phyloP scores from a whole-genome alignment of 1,140 invertebrate genomes.

The Cyphomyrmex costatus region DNA sequence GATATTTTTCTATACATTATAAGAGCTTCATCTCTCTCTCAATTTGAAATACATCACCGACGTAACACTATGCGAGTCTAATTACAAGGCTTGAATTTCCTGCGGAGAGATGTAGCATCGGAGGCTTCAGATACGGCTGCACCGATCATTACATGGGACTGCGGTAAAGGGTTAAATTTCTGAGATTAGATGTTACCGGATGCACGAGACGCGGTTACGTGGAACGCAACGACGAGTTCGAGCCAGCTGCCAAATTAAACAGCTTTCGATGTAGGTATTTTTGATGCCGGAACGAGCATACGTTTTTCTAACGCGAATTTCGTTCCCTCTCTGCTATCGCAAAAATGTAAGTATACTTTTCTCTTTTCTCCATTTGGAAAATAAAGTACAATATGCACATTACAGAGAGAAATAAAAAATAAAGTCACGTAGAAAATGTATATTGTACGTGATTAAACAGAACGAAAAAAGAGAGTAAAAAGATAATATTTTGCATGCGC shows the following conservation, averaged over 20 bases:
- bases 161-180: constrained; percentile 59
- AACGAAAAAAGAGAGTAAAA: neutral
- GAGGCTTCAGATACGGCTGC: constrained; percentile 22
- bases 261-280: neutral
- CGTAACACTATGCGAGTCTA: constrained; percentile 43
- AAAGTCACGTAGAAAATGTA: constrained; percentile 18
- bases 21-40: neutral
- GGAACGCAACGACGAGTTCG: constrained; percentile 33
- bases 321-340: neutral
- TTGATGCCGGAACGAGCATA: neutral
- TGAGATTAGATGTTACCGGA: constrained; percentile 47
- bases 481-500: constrained; percentile 36
- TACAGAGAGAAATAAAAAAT: constrained; percentile 8
- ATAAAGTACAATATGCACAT: neutral
- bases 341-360: neutral
- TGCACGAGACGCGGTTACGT: constrained; percentile 29
- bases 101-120: neutral
- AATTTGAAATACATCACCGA: constrained; percentile 26
- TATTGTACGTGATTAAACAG: constrained; percentile 42
- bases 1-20: neutral
- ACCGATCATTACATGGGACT: constrained; percentile 29
- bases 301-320: neutral
- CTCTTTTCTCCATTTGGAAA: neutral
- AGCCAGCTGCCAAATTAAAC: constrained; percentile 37
- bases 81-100: constrained; percentile 33